These are phyloP conservation scores for Dasyornis broadbenti DNA, from an alignment of 2,113 vertebrate species.

Conservation along the genomic window DNA sequence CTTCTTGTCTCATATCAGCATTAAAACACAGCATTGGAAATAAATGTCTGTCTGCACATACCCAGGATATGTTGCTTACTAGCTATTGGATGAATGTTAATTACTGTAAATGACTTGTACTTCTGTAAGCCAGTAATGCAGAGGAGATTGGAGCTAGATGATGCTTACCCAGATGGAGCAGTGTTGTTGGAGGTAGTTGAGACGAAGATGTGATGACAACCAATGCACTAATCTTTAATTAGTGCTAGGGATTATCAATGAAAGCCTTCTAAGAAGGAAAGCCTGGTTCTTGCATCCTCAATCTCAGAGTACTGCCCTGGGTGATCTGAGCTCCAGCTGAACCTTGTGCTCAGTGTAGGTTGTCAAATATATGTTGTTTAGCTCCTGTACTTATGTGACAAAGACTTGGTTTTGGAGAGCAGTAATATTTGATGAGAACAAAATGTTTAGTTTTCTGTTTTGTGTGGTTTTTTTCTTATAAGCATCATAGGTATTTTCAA, in stretches of 20 bases:
- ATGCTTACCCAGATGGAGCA: neutral
- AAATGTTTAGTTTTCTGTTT: neutral
- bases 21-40: neutral
- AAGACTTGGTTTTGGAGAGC: neutral
- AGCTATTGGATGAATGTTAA: neutral
- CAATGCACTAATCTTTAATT: neutral
- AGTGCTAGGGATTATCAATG: neutral
- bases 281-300: neutral
- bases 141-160: neutral
- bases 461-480: neutral
- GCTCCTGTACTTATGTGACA: neutral
- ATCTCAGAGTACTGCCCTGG: neutral
- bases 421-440: neutral
- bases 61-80: neutral
- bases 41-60: neutral
- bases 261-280: neutral
- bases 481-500: neutral
- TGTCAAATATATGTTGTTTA: neutral
- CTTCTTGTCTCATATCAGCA: neutral
- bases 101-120: neutral
- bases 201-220: neutral
- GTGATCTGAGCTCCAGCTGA: neutral
- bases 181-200: neutral
- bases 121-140: neutral
- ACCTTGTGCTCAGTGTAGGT: neutral